Evolutionary conservation across 2,113 vertebrate genomes (phyloP), one percentile per base, ranked within the genome.

Genomic region (Corvus hawaiiensis): DNA sequence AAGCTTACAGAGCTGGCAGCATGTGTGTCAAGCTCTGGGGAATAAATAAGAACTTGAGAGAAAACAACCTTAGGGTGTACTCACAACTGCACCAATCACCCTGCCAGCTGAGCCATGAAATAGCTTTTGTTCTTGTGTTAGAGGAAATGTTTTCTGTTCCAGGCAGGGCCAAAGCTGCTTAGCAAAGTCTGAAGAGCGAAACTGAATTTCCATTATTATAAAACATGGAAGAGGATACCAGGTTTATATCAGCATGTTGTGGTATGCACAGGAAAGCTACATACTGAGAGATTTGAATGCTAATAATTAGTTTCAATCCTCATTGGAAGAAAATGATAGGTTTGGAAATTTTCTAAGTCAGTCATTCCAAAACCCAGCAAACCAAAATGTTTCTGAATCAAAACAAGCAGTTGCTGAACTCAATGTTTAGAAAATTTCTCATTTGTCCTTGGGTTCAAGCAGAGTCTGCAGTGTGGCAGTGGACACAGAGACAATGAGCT

Each of bases 101-200:
- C 81, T 96, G 93, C 91, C 81, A 93, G 89, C 12, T 93, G 91
- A 94, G 82, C 89, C 93, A 96, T 80, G 84, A 93, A 96, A 88
- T 4, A 77, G 55, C 90, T 97, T 94, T 96, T 95, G 94, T 79
- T 93, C 87, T 90, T 73, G 84, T 74, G 80, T 39, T 80, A 48
- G 78, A 71, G 78, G 59, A 94, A 89, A 85, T 71, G 63, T 91
- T 91, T 93, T 75, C 81, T 93, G 75, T 93, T 84, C 62, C 81
- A 91, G 74, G 81, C 84, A 83, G 48, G 81, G 58, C 78, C 95
- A 96, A 43, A 94, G 71, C 67, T 94, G 7, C 89, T 95, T 19
- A 35, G 73, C 66, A 66, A 89, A 76, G 32, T 6, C 56, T 84
- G 35, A 37, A 49, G 78, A 76, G 35, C 7, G 69, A 75, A 93